phyloP scores from a whole-genome alignment of 2,797 vertebrate species.

The Muscicapa striata region DNA sequence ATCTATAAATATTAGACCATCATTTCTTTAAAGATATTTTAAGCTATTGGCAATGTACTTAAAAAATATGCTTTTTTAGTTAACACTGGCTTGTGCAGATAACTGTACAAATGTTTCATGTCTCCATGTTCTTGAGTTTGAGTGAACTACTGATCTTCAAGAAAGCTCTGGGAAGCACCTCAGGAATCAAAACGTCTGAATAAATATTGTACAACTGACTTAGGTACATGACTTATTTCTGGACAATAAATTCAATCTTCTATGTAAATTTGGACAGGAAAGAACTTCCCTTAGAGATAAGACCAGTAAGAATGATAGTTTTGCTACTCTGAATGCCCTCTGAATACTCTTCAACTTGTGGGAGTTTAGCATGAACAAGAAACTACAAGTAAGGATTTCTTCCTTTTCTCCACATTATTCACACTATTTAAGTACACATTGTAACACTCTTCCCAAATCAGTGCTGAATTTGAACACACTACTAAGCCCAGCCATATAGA shows the following conservation, averaged over 20 bases:
- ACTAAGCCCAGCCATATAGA: not conserved
- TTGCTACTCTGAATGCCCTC: not conserved
- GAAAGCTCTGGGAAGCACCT: not conserved
- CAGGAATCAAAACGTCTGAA: not conserved
- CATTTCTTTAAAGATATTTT: not conserved
- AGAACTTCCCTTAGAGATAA: not conserved
- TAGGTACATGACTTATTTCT: not conserved
- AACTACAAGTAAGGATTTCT: not conserved
- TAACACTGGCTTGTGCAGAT: not conserved
- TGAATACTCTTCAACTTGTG: not conserved
- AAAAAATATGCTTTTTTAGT: rapidly evolving
- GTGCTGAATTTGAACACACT: not conserved
- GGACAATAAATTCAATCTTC: not conserved
- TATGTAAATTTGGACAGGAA: rapidly evolving
- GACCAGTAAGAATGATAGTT: not conserved
- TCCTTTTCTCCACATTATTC: not conserved
- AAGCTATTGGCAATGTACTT: not conserved
- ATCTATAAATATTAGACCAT: not conserved
- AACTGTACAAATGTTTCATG: not conserved
- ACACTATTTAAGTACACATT: not conserved
- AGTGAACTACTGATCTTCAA: not conserved
- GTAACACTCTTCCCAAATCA: not conserved
- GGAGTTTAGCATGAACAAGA: not conserved
- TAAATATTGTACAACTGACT: not conserved
- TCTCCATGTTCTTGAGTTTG: not conserved